Evolutionary conservation across 1,140 invertebrate genomes (phyloP).

Genomic region (Aphis craccivora): DNA sequence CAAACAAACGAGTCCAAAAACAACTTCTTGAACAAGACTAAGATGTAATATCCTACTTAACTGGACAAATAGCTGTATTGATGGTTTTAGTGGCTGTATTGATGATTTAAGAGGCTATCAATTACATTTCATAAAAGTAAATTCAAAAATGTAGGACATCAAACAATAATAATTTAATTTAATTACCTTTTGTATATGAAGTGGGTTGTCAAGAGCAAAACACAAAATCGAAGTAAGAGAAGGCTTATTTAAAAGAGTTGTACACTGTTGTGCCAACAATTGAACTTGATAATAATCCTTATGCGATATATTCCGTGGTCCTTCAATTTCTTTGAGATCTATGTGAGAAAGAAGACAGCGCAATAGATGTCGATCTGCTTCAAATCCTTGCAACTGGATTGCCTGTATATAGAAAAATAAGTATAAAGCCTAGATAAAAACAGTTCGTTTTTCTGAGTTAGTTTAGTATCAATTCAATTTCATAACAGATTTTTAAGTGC

Average conservation of each 20-base stretch:
- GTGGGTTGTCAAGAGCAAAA: slow-evolving; percentile 78
- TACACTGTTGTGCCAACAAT: slow-evolving; percentile 77
- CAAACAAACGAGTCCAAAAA: slow-evolving; percentile 82
- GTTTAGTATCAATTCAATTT: background rate
- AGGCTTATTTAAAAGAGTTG: slow-evolving; percentile 76
- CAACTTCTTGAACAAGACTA: slow-evolving; percentile 86
- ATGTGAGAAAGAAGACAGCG: slow-evolving; percentile 82
- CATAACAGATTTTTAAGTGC: background rate
- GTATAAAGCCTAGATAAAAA: background rate
- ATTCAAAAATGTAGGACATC: background rate
- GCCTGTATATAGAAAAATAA: background rate
- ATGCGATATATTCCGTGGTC: slow-evolving; percentile 63
- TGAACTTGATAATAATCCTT: slow-evolving; percentile 74
- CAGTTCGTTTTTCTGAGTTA: background rate
- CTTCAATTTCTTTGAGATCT: slow-evolving; percentile 71
- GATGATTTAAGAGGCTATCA: slow-evolving; percentile 65
- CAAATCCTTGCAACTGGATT: slow-evolving; percentile 73
- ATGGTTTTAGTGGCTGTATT: slow-evolving; percentile 76
- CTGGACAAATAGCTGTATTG: slow-evolving; percentile 79
- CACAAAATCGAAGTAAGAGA: slow-evolving; percentile 79
- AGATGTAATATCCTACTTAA: slow-evolving; percentile 85
- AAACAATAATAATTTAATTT: slow-evolving; percentile 48
- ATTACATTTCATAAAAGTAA: slow-evolving; percentile 28
- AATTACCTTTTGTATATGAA: slow-evolving; percentile 69
- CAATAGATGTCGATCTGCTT: slow-evolving; percentile 87